phyloP scores from a whole-genome alignment of 2,797 vertebrate genomes.

The Chelon labrosus region DNA sequence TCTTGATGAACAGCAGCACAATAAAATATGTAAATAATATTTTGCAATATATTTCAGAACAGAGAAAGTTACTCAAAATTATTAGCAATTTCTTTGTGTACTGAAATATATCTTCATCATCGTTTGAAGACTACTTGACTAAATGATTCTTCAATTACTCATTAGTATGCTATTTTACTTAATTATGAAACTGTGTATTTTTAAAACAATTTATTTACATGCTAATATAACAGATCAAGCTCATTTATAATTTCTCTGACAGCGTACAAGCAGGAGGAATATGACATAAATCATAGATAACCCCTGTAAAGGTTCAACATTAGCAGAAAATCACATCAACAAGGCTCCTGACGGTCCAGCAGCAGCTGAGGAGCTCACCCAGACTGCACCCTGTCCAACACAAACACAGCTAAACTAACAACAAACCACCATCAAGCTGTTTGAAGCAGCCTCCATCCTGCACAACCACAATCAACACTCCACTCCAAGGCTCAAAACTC shows the following conservation, averaged over 20 bases:
- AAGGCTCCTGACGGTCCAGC: slow-evolving; percentile 12
- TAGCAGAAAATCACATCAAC: neutral
- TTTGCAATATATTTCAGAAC: neutral
- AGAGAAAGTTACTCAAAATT: neutral
- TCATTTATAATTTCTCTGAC: neutral
- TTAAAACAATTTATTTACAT: neutral
- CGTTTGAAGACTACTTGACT: neutral
- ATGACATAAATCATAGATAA: neutral
- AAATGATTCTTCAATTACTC: neutral
- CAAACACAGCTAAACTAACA: slow-evolving; percentile 59
- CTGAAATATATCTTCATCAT: no score
- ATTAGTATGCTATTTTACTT: no score
- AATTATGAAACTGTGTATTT: no score
- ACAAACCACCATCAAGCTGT: slow-evolving; percentile 12
- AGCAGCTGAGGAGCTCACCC: slow-evolving; percentile 39
- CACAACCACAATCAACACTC: slow-evolving; percentile 26
- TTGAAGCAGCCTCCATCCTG: slow-evolving; percentile 29
- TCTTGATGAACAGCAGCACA: no score
- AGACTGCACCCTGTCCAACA: slow-evolving; percentile 35
- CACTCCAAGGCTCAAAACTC: slow-evolving; percentile 23
- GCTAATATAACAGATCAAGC: neutral
- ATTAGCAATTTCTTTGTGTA: no score
- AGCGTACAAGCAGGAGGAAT: neutral
- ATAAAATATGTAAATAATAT: neutral
- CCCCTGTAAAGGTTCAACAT: neutral